phyloP scores from a whole-genome alignment of 2,888 invertebrate species.

The Holacanthella duospinosa region DNA sequence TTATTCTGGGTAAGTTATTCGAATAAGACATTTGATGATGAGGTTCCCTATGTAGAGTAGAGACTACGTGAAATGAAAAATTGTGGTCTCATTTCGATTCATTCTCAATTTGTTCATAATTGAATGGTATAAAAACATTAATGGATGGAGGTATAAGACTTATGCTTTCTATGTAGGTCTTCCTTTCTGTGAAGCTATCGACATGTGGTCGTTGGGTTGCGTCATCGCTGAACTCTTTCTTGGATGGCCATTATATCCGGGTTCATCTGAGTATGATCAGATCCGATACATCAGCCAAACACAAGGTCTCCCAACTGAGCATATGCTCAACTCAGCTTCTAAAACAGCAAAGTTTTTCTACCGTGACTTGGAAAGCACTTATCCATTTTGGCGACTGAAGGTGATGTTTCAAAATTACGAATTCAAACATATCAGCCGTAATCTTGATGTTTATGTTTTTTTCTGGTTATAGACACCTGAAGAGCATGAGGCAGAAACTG shows the following conservation, averaged over 20 bases:
- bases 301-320: slow-evolving; percentile 92
- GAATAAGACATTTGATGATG: not conserved
- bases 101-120: not conserved
- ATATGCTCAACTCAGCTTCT: slow-evolving; percentile 92
- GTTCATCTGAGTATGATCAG: slow-evolving; percentile 98
- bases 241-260: slow-evolving; percentile 99
- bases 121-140: not conserved
- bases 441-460: not conserved
- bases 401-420: slow-evolving; percentile 36
- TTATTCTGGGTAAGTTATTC: slow-evolving; percentile 59
- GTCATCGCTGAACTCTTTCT: slow-evolving; percentile 98
- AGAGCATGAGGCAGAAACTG: slow-evolving; percentile 95
- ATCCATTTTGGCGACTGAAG: slow-evolving; percentile 53
- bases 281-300: slow-evolving; percentile 94
- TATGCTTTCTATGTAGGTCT: slow-evolving; percentile 49
- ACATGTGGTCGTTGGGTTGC: slow-evolving; percentile 99
- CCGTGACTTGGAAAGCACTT: slow-evolving; percentile 78
- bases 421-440: not conserved
- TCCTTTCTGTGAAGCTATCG: slow-evolving; percentile 98
- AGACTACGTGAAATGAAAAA: not conserved
- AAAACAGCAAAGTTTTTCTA: slow-evolving; percentile 99
- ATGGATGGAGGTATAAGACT: too few relatives aligned
- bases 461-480: slow-evolving; percentile 72
- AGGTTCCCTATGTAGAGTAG: not conserved
- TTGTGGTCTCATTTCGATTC: not conserved